Evolutionary conservation across 2,113 vertebrate species (phyloP), one percentile per base, ranked within the genome.

Genomic region (Toxotes jaculatrix): DNA sequence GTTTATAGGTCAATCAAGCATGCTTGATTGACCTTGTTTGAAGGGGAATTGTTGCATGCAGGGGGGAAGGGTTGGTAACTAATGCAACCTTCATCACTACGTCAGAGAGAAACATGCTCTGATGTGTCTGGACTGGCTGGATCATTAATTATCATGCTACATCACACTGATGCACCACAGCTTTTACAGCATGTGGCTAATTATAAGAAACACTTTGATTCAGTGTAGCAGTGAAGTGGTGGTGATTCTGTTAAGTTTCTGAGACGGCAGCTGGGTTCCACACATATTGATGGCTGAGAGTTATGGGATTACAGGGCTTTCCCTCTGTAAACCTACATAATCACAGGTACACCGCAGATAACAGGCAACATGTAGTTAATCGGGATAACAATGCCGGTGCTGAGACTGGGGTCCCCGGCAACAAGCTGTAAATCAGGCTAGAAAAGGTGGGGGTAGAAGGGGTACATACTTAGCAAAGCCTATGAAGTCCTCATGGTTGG

Each of bases 401-500:
- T 49, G 43, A 69, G 17, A 13, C 49, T 47, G 55, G 38, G 23
- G 49, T 78, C 63, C 57, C 34, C 3, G 34, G 56, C 38, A 51
- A 72, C 81, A 74, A 62, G 83, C 77, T 71, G 49, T 59, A 17
- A 56, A 74, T 77, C 61, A 60, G 36, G 47, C 21, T 19, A 21
- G 70, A 70, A 43, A 34, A 55, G 23, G 16, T 6, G 27, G 11
- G 8, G 3, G n/a, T 27, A 19, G 51, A 40, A 7, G 7, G 14
- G 4, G n/a, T 82, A 95, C 97, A 61, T 94, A 99, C 98, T 99
- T 99, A 85, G 98, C 98, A 55, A 99, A 99, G 47, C 98, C 98
- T 11, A 99, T 99, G 94, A 99, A 99, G 94, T 99, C 98, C 68
- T 99, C 98, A 0, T 99, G 98, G 93, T 99, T 99, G 17, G 98